Evolutionary conservation across 2,113 vertebrate species (phyloP).

Genomic region (Bungarus multicinctus): DNA sequence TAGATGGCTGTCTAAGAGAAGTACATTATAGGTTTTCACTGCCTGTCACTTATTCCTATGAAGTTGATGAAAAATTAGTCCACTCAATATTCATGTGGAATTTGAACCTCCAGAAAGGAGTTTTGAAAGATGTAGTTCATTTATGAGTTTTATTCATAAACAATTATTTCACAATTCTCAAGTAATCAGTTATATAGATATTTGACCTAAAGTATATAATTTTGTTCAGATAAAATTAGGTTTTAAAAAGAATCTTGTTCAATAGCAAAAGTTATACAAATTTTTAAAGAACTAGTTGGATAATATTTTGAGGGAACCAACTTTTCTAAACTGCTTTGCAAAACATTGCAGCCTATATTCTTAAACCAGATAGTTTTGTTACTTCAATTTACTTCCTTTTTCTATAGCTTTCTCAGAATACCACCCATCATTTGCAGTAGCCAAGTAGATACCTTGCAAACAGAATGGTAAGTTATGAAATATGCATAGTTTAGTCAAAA

Average conservation of each 20-base stretch:
- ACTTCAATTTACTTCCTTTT: neutral
- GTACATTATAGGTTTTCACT: constrained; percentile 77
- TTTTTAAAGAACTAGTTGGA: neutral
- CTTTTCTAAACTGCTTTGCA: neutral
- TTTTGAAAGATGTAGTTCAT: constrained; percentile 47
- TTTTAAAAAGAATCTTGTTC: neutral
- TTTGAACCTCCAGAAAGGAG: constrained; percentile 48
- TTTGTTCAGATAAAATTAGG: constrained; percentile 17
- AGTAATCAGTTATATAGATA: neutral
- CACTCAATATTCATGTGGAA: constrained; percentile 60
- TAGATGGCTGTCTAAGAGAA: constrained; percentile 73
- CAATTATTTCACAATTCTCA: constrained; percentile 45
- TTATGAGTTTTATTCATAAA: constrained; percentile 41
- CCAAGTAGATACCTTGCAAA: neutral
- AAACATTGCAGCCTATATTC: neutral
- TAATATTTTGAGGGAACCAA: neutral
- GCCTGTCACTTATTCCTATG: constrained; percentile 70
- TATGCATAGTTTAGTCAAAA: neutral
- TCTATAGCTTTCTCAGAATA: neutral
- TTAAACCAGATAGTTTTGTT: neutral
- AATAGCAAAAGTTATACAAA: neutral
- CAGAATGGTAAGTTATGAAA: neutral
- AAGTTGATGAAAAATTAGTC: constrained; percentile 70
- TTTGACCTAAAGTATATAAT: constrained; percentile 23
- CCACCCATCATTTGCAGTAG: neutral